phyloP scores from a whole-genome alignment of 2,113 vertebrate genomes.

The Rousettus leschenaultii region DNA sequence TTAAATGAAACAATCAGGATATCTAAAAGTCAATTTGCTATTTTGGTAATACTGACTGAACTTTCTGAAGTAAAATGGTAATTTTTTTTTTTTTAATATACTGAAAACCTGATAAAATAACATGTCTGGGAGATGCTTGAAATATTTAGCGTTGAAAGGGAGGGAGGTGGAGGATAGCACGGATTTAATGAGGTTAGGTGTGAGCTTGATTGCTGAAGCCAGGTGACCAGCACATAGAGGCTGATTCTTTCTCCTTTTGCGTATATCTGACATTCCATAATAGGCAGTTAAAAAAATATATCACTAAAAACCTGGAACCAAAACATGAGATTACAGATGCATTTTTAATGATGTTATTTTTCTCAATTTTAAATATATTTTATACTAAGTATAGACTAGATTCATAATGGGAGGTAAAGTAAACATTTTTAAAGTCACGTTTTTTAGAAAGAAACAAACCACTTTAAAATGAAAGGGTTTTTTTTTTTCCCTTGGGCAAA shows the following conservation, averaged over 20 bases:
- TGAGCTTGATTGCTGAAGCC: background rate
- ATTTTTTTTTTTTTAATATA: background rate
- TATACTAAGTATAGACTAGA: background rate
- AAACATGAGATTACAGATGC: background rate
- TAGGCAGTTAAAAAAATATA: background rate
- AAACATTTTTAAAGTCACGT: background rate
- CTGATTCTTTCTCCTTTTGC: background rate
- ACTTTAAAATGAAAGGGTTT: slow-evolving; percentile 17
- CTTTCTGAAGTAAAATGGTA: background rate
- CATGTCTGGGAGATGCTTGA: background rate
- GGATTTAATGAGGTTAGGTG: background rate
- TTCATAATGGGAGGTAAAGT: background rate
- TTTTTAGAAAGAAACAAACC: background rate
- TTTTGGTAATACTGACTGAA: background rate
- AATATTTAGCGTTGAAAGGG: background rate
- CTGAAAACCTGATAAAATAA: background rate
- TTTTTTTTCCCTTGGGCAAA: slow-evolving; percentile 24
- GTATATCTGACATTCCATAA: background rate
- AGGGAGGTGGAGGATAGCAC: fast-evolving
- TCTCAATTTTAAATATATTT: background rate
- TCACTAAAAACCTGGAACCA: background rate
- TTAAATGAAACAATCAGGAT: background rate
- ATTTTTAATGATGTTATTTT: background rate
- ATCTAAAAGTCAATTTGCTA: background rate
- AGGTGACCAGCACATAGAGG: background rate